phyloP scores from a whole-genome alignment of 2,797 vertebrate species.

The Poeciliopsis presidionis region DNA sequence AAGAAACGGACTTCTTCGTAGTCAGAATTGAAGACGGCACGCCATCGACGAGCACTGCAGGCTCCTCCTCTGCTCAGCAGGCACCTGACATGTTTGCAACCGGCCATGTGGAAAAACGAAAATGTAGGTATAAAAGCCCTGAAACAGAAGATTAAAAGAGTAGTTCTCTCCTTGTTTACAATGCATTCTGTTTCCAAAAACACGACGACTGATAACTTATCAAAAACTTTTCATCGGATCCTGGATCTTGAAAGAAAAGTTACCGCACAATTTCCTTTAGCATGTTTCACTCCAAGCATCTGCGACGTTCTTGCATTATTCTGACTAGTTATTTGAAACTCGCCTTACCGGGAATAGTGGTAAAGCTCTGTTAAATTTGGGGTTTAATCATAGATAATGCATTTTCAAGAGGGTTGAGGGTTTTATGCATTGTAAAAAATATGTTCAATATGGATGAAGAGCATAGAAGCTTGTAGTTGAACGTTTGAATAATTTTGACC shows the following conservation, averaged over 20 bases:
- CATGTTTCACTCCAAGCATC: background rate
- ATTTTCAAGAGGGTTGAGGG: too few species aligned
- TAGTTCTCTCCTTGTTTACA: background rate
- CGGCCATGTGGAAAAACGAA: background rate
- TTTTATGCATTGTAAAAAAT: background rate
- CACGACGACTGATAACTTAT: background rate
- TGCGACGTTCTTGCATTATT: too few species aligned
- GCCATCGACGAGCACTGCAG: background rate
- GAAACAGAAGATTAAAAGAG: background rate
- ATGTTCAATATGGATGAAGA: background rate
- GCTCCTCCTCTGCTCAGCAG: background rate
- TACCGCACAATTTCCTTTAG: background rate
- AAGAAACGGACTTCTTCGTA: conserved; percentile 5
- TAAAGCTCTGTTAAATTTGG: too few species aligned
- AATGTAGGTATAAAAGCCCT: background rate
- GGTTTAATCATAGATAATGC: too few species aligned
- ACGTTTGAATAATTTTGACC: too few species aligned
- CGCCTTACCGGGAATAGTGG: too few species aligned
- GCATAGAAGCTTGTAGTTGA: background rate
- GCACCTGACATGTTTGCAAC: background rate
- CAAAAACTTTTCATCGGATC: background rate
- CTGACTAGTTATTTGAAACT: too few species aligned
- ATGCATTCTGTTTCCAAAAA: background rate
- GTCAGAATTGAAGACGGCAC: background rate
- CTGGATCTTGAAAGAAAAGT: background rate